Percentiles rank a stretch among this genome's conserved stretches.
phyloP scores from a whole-genome alignment of 2,888 invertebrate genomes.

The Ormyrus pomaceus region DNA sequence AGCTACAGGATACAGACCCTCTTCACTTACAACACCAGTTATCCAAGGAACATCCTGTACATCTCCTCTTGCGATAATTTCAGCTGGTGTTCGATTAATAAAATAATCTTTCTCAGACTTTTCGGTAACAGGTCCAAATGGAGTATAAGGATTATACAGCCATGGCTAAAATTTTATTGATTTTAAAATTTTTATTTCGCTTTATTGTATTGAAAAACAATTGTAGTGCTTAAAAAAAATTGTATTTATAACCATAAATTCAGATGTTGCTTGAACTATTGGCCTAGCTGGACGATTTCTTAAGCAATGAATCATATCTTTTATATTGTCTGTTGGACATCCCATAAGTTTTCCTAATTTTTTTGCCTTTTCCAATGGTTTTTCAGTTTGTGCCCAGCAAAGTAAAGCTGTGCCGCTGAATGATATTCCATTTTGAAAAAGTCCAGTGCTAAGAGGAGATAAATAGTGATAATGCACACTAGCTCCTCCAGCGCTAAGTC shows the following conservation, averaged over 20 bases:
- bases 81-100: constrained; percentile 81
- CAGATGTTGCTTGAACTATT: constrained; percentile 79
- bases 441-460: constrained; percentile 80
- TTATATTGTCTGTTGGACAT: constrained; percentile 78
- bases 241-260: constrained; percentile 77
- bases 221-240: background rate
- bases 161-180: constrained; percentile 74
- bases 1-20: constrained; percentile 85
- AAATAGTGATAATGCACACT: constrained; percentile 86
- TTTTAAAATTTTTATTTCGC: background rate
- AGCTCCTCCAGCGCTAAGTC: constrained; percentile 86
- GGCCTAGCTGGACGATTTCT: constrained; percentile 79
- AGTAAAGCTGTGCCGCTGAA: constrained; percentile 84
- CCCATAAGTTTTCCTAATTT: constrained; percentile 80
- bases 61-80: constrained; percentile 79
- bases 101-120: constrained; percentile 79
- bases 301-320: constrained; percentile 81
- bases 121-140: constrained; percentile 86
- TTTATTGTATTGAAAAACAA: background rate
- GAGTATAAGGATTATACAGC: constrained; percentile 83
- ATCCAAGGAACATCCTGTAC: constrained; percentile 84
- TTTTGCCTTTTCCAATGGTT: constrained; percentile 79
- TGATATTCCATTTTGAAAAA: constrained; percentile 79
- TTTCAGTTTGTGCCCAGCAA: constrained; percentile 73
- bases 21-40: constrained; percentile 82